Evolutionary conservation across 2,113 vertebrate species (phyloP).

Genomic region (Corydoras sp.): DNA sequence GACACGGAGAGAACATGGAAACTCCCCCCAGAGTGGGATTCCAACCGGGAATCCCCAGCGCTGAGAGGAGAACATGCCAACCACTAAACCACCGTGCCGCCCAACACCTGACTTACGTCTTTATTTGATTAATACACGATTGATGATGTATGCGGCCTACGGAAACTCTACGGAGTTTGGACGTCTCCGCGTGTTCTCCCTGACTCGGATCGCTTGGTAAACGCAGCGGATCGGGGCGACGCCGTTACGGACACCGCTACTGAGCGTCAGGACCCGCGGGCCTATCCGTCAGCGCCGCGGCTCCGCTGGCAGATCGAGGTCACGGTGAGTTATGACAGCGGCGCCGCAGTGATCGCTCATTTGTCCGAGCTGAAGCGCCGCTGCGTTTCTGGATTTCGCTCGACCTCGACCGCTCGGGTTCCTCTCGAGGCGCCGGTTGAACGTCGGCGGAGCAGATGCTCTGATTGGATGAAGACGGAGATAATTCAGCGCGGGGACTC

Average conservation of each 20-base stretch:
- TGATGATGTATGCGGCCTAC: too few relatives aligned
- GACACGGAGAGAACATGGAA: too few relatives aligned
- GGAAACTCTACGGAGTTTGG: too few relatives aligned
- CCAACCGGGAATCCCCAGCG: too few relatives aligned
- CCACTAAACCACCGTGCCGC: too few relatives aligned
- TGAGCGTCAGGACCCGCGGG: conserved; percentile 56
- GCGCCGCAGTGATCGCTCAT: conserved; percentile 70
- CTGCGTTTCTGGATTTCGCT: conserved; percentile 45
- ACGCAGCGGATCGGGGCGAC: conserved; percentile 58
- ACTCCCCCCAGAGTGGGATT: too few relatives aligned
- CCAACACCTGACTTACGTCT: too few relatives aligned
- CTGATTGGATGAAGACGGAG: conserved; percentile 39
- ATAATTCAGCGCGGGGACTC: conserved; percentile 55
- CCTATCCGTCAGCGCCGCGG: conserved; percentile 62
- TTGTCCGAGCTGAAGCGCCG: conserved; percentile 44
- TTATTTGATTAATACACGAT: too few relatives aligned
- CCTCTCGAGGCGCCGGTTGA: conserved; percentile 55
- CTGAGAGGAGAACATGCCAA: too few relatives aligned
- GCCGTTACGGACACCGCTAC: conserved; percentile 58
- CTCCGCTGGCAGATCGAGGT: conserved; percentile 71
- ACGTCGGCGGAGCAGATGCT: conserved; percentile 38
- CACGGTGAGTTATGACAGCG: conserved; percentile 71
- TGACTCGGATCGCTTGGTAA: conserved; percentile 41
- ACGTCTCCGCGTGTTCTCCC: too few relatives aligned
- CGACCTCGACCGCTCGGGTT: conserved; percentile 58